A percentile compares a stretch with the other conserved stretches of the same genome.
Conservation (phyloP, 37 sponge, comb jelly and placozoan genomes). For the Cliona cf. orientalis region DNA sequence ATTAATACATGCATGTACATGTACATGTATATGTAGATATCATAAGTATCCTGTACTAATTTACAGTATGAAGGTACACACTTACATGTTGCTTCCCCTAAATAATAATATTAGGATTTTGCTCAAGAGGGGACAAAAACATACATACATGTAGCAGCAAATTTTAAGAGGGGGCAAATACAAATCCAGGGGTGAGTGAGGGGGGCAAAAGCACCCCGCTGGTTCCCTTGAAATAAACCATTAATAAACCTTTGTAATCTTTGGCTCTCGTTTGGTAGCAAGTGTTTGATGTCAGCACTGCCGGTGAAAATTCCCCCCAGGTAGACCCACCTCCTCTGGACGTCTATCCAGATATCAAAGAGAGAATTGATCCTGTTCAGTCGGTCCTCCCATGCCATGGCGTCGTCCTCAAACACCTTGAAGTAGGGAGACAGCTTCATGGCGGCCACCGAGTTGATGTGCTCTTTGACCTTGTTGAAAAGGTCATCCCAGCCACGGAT, state of each 20-base stretch:
- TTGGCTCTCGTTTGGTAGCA: slow-evolving; percentile 95
- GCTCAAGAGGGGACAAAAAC: no score
- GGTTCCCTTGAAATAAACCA: no score
- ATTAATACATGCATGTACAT: no score
- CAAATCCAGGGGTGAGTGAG: no score
- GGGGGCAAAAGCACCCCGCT: no score
- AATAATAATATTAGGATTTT: no score
- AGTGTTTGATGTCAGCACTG: slow-evolving; percentile 93
- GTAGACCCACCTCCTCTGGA: slow-evolving; percentile 98
- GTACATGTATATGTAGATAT: no score
- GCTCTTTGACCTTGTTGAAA: slow-evolving; percentile 93
- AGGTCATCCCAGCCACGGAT: slow-evolving; percentile 98
- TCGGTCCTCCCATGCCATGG: slow-evolving; percentile 97
- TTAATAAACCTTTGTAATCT: slow-evolving; percentile 89
- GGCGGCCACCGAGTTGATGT: slow-evolving; percentile 95
- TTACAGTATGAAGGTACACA: no score
- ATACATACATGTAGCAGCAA: no score
- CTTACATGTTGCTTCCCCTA: no score
- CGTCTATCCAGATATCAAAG: slow-evolving; percentile 99
- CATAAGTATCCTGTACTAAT: no score
- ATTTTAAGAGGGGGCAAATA: no score
- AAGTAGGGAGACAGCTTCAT: slow-evolving; percentile 99
- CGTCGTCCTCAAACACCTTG: slow-evolving; percentile 99
- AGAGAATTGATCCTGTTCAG: slow-evolving; percentile 93
- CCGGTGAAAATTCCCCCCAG: slow-evolving; percentile 98